Conservation (phyloP, 2,113 vertebrate genomes). For the Heteronetta atricapilla region DNA sequence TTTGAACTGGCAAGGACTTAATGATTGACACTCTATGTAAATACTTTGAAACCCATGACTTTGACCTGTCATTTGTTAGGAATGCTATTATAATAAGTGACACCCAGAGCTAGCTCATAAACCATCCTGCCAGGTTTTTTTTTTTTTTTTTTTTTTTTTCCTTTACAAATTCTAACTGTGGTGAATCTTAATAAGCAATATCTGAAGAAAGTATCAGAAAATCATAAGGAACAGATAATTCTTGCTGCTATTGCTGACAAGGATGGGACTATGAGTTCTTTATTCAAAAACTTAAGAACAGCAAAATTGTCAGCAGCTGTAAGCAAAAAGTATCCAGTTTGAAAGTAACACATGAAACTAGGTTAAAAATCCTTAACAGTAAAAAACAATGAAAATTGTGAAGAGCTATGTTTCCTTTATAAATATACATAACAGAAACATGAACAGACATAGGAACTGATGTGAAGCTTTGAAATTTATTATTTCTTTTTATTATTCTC, state of each 20-base stretch:
- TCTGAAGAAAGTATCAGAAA: neutral
- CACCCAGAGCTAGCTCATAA: slow-evolving; percentile 43
- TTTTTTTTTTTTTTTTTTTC: slow-evolving; percentile 26
- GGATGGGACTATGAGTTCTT: neutral
- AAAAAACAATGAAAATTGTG: neutral
- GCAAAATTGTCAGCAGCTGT: neutral
- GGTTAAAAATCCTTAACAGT: neutral
- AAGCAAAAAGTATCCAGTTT: neutral
- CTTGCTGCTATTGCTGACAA: slow-evolving; percentile 7
- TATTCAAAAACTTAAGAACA: slow-evolving; percentile 5
- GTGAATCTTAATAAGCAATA: slow-evolving; percentile 57
- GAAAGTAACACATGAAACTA: neutral
- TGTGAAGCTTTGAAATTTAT: neutral
- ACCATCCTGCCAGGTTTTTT: slow-evolving; percentile 31
- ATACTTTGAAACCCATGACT: slow-evolving; percentile 63
- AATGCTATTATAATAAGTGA: slow-evolving; percentile 65
- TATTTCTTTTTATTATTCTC: neutral
- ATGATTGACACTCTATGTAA: slow-evolving; percentile 61
- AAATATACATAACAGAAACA: neutral
- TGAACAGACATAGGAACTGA: neutral
- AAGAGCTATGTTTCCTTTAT: neutral
- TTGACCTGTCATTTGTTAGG: slow-evolving; percentile 65
- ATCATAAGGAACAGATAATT: slow-evolving; percentile 2
- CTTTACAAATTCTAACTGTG: slow-evolving; percentile 33
- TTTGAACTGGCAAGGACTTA: slow-evolving; percentile 55